Percentiles rank a stretch among this genome's conserved stretches.
phyloP scores from a whole-genome alignment of 2,888 invertebrate genomes.

The Ferrisia virgata region DNA sequence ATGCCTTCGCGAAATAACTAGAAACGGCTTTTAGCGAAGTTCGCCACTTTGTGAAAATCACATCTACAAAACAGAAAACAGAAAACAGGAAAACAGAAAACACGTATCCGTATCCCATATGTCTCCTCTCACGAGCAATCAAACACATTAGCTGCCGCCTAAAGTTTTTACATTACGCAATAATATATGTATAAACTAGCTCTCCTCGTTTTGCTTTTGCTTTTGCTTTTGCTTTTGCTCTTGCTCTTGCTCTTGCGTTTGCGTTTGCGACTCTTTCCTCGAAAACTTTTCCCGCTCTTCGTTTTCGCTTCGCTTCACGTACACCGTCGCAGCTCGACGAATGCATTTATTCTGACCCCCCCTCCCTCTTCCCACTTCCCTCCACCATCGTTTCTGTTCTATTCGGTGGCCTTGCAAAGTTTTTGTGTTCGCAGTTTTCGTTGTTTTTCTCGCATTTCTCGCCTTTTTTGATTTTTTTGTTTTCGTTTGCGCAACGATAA shows the following conservation, averaged over 20 bases:
- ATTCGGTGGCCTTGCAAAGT: not conserved
- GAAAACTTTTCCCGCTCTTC: not conserved
- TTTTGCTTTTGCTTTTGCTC: not conserved
- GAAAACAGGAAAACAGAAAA: not conserved
- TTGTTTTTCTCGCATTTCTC: not conserved
- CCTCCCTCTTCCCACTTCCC: not conserved
- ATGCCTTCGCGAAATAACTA: constrained; percentile 27
- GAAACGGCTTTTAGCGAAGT: constrained; percentile 43
- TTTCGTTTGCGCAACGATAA: no score
- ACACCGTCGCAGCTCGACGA: no score
- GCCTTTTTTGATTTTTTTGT: not conserved
- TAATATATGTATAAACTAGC: constrained; percentile 41
- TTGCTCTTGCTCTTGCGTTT: not conserved
- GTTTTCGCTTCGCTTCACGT: no score
- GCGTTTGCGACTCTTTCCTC: not conserved
- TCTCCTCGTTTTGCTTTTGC: not conserved
- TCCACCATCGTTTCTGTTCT: no score
- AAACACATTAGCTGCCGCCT: constrained; percentile 42
- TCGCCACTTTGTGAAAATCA: constrained; percentile 30
- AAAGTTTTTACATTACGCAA: constrained; percentile 42
- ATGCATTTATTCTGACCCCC: not conserved
- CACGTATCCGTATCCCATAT: constrained; percentile 35
- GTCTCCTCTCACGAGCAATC: constrained; percentile 44
- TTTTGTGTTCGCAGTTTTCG: not conserved
- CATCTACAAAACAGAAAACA: not conserved